These are phyloP conservation scores for Alligator sinensis DNA, from an alignment of 2,113 vertebrate genomes.

Conservation along the genomic window DNA sequence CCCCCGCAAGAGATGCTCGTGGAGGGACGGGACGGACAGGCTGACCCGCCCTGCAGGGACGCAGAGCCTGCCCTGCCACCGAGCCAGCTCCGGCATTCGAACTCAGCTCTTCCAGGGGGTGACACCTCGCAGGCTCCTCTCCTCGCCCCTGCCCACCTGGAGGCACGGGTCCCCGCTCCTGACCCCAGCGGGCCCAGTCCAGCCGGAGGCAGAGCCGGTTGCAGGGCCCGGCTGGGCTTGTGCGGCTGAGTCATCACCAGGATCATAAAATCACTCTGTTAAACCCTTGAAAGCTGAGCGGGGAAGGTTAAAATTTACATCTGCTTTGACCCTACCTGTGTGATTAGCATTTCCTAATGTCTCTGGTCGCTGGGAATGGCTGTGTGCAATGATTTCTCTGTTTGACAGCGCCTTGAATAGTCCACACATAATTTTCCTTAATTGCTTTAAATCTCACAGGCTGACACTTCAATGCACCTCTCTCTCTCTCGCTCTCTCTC, in stretches of 20 bases:
- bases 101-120: too few relatives aligned
- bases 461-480: constrained; percentile 66
- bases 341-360: constrained; percentile 39
- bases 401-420: constrained; percentile 36
- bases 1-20: background rate
- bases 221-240: constrained; percentile 19
- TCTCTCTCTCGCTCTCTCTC: background rate
- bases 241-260: constrained; percentile 44
- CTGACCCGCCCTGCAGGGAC: too few relatives aligned
- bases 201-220: background rate
- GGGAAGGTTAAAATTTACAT: background rate
- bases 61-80: too few relatives aligned
- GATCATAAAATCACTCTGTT: background rate
- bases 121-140: background rate
- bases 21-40: too few relatives aligned
- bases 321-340: constrained; percentile 25
- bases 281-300: background rate
- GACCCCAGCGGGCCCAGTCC: background rate
- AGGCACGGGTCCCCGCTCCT: accelerated
- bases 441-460: constrained; percentile 61
- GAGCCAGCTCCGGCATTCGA: too few relatives aligned
- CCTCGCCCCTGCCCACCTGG: background rate
- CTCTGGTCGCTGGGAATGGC: constrained; percentile 9
- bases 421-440: constrained; percentile 34
- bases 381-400: background rate